Evolutionary conservation across 1,140 invertebrate species (phyloP), one percentile per base, ranked within the genome.

Genomic region (Listronotus bonariensis): DNA sequence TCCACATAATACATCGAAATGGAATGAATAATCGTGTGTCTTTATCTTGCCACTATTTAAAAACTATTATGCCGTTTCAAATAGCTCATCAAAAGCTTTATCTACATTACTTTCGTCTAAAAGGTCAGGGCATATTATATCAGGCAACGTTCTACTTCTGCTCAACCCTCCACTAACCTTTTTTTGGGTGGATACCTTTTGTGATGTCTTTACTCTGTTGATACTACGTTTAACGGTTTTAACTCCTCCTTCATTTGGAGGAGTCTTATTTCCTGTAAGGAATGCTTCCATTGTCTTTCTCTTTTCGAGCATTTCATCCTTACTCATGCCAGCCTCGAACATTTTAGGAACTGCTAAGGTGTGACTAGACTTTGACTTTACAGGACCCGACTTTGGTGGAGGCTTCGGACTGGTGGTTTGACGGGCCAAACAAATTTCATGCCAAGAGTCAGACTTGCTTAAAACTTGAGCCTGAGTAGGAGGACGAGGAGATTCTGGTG

Each of bases 391-490:
- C 41, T 61, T 68, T 1, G 67, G 60, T 3, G 36, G 66, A 32
- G 76, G 72, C 61, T 72, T 75, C 42, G 76, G 74, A 46, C 75
- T 72, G 9, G 74, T 73, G 65, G 74, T 64, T 61, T 76, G 76
- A 61, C 80, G 78, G 11, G 78, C 77, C 34, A 83, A 67, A 62
- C 82, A 72, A 17, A 86, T 81, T 67, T 91, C 88, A 72, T 91
- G 88, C 90, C 91, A 92, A 0, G 90, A 92, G 76, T 90, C 90
- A 2, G 89, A 90, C 75, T 91, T 90, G 36, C 86, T 88, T n/a
- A 92, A 74, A 4, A 66, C 59, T 52, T 32, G 52, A 11, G 69
- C 71, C 26, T 74, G 48, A 31, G 48, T 52, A 11, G 58, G 68
- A 55, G 48, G 49, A 68, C 74, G 54, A 69, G 77, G 73, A 77